Base-by-base conservation (phyloP, 64 coral and sea anemone genomes). In the Montipora sp. region DNA sequence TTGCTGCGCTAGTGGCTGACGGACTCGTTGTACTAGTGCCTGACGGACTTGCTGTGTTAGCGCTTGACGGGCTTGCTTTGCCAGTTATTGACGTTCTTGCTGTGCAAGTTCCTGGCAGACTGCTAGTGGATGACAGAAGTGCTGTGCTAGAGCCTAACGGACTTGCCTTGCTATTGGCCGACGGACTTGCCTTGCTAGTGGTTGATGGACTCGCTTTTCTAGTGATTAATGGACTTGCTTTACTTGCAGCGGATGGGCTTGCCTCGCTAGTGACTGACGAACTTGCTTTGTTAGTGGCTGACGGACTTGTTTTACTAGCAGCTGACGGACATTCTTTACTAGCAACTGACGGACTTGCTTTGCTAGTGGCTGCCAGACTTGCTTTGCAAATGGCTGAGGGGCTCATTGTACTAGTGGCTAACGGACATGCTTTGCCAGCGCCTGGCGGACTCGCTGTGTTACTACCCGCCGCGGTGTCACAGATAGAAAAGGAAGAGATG, bases 401-500 rank as follows among this genome's bases (percentile, higher is more conserved):
- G 22, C 15, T 79, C 22, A 18, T 49, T 44, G 0, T 53, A 47
- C 43, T 51, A 55, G 76, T 51, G 15, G 14, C 48, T 78, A 43
- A 78, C 14, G 48, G 76, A 78, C 46, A 47, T 51, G 76, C 47
- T 78, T 78, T 78, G 76, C 76, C 18, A 78, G 76, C 7, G 1
- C 45, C 27, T 78, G 76, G 1, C 5, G 16, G 45, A 18, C 46
- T 78, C 19, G 48, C 77, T 44, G 24, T 53, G 76, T 78, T 51
- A 55, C 77, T 79, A n/a, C 22, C 48, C 19, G 51, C 48, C 18
- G 48, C 77, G 16, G 77, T 55, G 50, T 79, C 24, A 79, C 48
- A 79, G 77, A 79, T 55, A 55, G 77, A 79, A 55, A 48, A 79
- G 2, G 77, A 57, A 79, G 77, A 51, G 77, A 79, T 55, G 77